These are phyloP conservation scores for Callionymus lyra DNA, from an alignment of 2,113 vertebrate genomes.

Conservation along the genomic window DNA sequence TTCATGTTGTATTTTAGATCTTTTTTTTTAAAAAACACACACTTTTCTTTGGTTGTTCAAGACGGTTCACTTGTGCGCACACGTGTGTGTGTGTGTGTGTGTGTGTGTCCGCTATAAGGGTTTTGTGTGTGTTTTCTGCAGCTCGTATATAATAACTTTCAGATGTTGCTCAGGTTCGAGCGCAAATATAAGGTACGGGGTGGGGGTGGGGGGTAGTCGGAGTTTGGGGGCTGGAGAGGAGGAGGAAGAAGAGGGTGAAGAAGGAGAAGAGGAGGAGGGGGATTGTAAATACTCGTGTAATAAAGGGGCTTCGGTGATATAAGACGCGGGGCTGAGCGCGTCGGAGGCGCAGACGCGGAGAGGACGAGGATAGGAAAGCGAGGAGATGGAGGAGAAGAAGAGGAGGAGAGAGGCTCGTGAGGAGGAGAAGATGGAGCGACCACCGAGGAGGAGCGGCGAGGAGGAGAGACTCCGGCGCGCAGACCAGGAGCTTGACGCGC, in stretches of 20 bases:
- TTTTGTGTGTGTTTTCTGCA: too few species aligned
- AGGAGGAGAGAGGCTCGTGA: not conserved
- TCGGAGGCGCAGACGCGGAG: conserved; percentile 15
- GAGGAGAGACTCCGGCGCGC: conserved; percentile 5
- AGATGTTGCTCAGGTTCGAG: conserved; percentile 68
- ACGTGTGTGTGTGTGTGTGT: too few species aligned
- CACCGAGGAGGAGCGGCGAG: not conserved
- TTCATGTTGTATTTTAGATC: too few species aligned
- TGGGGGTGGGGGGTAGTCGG: conserved; percentile 29
- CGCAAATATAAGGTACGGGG: conserved; percentile 25
- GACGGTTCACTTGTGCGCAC: too few species aligned
- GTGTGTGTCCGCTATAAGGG: too few species aligned
- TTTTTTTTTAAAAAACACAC: too few species aligned
- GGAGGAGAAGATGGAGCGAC: not conserved
- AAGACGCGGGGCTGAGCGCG: conserved; percentile 60
- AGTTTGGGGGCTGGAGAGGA: conserved; percentile 16
- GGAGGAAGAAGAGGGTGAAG: conserved; percentile 32
- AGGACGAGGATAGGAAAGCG: conserved; percentile 1
- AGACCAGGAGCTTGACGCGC: conserved; percentile 41
- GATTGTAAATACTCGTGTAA: conserved; percentile 59
- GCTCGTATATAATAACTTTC: conserved; percentile 67
- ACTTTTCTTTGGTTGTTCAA: too few species aligned
- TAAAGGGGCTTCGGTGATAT: conserved; percentile 65
- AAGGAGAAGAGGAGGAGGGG: conserved; percentile 28
- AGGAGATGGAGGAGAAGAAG: conserved; percentile 2